Evolutionary conservation across 2,888 invertebrate species (phyloP).

Genomic region (Syrphus vitripennis): DNA sequence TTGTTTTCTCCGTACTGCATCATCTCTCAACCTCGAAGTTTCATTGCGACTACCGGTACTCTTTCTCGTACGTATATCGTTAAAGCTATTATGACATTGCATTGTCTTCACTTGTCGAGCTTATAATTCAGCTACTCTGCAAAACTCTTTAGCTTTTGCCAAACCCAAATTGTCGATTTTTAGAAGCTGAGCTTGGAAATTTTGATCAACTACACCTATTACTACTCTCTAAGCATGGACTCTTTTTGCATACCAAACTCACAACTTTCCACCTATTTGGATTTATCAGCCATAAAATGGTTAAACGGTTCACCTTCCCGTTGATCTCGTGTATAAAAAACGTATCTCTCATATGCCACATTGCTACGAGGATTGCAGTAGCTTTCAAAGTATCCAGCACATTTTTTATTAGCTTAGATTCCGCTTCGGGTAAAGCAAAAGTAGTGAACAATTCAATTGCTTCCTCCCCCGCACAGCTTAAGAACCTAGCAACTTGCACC

Average conservation of each 20-base stretch:
- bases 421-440: conserved; percentile 31
- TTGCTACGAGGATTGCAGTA: conserved; percentile 16
- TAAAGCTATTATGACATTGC: neutral
- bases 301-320: conserved; percentile 73
- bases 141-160: neutral
- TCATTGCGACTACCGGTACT: neutral
- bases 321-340: conserved; percentile 73
- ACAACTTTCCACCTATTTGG: conserved; percentile 72
- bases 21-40: neutral
- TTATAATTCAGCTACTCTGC: neutral
- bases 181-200: conserved; percentile 71
- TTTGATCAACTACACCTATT: conserved; percentile 71
- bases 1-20: neutral
- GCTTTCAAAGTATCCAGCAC: conserved; percentile 44
- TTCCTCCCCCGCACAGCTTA: conserved; percentile 56
- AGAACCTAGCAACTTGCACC: conserved; percentile 1
- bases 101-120: neutral
- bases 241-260: conserved; percentile 72
- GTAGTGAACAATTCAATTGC: conserved; percentile 51
- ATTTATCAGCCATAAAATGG: conserved; percentile 72
- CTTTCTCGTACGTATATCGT: neutral
- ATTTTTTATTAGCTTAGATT: conserved; percentile 4
- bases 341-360: conserved; percentile 69
- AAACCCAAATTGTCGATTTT: conserved; percentile 31
- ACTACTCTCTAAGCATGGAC: conserved; percentile 73